phyloP scores from a whole-genome alignment of 1,140 invertebrate species.

The Musca domestica region DNA sequence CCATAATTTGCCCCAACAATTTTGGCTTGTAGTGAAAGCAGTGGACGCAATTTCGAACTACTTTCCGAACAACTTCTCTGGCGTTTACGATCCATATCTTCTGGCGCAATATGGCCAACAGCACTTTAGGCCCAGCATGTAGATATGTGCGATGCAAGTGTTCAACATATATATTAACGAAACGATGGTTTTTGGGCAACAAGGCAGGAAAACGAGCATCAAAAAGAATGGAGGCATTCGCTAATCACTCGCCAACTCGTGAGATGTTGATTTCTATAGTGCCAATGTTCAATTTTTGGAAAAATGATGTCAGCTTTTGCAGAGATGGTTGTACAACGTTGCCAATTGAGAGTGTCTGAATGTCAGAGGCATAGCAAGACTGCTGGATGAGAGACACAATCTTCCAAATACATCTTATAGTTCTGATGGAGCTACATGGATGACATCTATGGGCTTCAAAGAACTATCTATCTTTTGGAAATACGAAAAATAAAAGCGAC shows the following conservation, averaged over 20 bases:
- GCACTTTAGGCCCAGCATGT: constrained; percentile 15
- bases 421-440: not conserved
- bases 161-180: constrained; percentile 3
- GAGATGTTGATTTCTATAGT: not conserved
- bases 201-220: constrained; percentile 12
- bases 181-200: constrained; percentile 6
- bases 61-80: constrained; percentile 10
- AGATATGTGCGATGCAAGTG: constrained; percentile 4
- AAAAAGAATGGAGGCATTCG: not conserved
- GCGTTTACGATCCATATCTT: constrained; percentile 17
- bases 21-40: too few species aligned
- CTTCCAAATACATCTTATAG: not conserved
- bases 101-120: not conserved
- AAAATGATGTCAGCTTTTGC: constrained; percentile 12
- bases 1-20: constrained; percentile 25
- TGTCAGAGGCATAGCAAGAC: not conserved
- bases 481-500: constrained; percentile 1
- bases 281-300: not conserved
- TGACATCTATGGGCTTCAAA: not conserved
- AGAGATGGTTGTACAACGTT: not conserved
- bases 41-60: constrained; percentile 9
- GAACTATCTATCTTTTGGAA: not conserved
- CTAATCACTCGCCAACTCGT: constrained; percentile 1
- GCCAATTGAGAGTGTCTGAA: not conserved
- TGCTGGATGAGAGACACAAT: not conserved